These are phyloP conservation scores for Drosophila tanythrix DNA, from an alignment of 2,888 invertebrate species.

Conservation along the genomic window DNA sequence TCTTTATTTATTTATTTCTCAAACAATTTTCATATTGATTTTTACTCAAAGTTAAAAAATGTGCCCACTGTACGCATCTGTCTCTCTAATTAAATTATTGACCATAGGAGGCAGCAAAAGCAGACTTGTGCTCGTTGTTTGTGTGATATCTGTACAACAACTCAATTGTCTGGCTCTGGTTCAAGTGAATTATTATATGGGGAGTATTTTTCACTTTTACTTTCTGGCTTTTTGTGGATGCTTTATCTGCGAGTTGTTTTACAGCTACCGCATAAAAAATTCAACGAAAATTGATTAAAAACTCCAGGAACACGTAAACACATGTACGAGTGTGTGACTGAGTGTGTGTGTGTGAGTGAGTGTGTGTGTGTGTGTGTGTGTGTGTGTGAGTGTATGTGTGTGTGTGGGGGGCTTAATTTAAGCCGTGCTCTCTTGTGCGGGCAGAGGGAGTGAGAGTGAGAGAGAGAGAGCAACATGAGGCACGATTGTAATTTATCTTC, in stretches of 20 bases:
- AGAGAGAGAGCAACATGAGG: slow-evolving; percentile 33
- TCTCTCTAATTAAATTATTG: slow-evolving; percentile 25
- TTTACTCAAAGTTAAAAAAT: neutral
- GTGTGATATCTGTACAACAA: slow-evolving; percentile 25
- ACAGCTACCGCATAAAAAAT: slow-evolving; percentile 74
- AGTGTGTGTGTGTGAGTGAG: slow-evolving; percentile 21
- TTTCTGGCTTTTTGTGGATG: slow-evolving; percentile 48
- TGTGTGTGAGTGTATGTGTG: slow-evolving; percentile 11
- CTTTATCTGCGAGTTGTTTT: slow-evolving; percentile 66
- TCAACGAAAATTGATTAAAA: slow-evolving; percentile 77
- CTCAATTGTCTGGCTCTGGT: slow-evolving; percentile 45
- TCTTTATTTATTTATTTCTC: neutral
- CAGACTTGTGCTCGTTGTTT: neutral
- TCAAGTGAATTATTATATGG: slow-evolving; percentile 36
- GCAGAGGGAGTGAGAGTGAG: slow-evolving; percentile 26
- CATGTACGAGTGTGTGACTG: slow-evolving; percentile 44
- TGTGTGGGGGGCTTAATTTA: slow-evolving; percentile 58
- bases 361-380: slow-evolving; percentile 22
- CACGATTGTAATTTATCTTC: slow-evolving; percentile 78
- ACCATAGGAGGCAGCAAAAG: neutral
- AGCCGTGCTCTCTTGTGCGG: slow-evolving; percentile 45
- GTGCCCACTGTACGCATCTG: neutral
- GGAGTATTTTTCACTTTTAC: slow-evolving; percentile 48
- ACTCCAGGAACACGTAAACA: slow-evolving; percentile 60
- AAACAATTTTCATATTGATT: neutral